Conservation (phyloP, 2,888 invertebrate genomes). For the Campoplex capitator region DNA sequence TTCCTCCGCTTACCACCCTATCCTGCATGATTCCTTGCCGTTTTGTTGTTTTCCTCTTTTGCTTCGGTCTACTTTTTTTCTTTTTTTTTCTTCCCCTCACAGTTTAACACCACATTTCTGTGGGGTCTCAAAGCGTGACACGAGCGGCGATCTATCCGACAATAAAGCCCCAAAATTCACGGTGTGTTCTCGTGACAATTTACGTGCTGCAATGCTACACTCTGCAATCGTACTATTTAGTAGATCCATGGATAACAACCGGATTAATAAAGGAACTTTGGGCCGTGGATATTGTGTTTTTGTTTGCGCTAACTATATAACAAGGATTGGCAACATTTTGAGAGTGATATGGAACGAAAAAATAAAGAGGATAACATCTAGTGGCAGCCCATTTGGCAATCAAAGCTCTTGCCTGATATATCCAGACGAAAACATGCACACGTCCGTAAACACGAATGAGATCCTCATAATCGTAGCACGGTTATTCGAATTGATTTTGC, state of each 20-base stretch:
- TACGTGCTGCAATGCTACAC: not conserved
- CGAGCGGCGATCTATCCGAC: slow-evolving; percentile 63
- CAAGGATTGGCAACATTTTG: slow-evolving; percentile 46
- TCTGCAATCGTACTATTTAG: slow-evolving; percentile 1
- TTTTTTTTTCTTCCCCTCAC: slow-evolving; percentile 49
- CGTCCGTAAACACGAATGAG: too few species aligned
- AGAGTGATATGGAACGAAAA: too few species aligned
- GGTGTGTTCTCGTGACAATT: slow-evolving; percentile 28
- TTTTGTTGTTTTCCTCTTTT: slow-evolving; percentile 38
- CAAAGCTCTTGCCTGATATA: too few species aligned
- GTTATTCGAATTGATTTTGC: too few species aligned
- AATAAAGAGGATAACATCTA: too few species aligned
- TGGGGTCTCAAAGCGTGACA: slow-evolving; percentile 64
- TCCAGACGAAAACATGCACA: too few species aligned
- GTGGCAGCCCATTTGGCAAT: too few species aligned
- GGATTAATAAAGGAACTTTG: not conserved
- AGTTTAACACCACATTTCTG: slow-evolving; percentile 62
- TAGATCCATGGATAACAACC: not conserved
- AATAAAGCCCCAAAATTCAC: slow-evolving; percentile 55
- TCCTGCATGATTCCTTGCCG: slow-evolving; percentile 18
- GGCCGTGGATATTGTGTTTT: slow-evolving; percentile 3
- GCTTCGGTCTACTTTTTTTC: slow-evolving; percentile 30
- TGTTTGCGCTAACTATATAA: slow-evolving; percentile 18
- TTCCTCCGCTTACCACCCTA: slow-evolving; percentile 11
- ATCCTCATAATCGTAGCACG: too few species aligned